Percentiles rank a stretch among this genome's conserved stretches.
Conservation (phyloP, 2,797 vertebrate species). For the Dendrocincla fuliginosa region DNA sequence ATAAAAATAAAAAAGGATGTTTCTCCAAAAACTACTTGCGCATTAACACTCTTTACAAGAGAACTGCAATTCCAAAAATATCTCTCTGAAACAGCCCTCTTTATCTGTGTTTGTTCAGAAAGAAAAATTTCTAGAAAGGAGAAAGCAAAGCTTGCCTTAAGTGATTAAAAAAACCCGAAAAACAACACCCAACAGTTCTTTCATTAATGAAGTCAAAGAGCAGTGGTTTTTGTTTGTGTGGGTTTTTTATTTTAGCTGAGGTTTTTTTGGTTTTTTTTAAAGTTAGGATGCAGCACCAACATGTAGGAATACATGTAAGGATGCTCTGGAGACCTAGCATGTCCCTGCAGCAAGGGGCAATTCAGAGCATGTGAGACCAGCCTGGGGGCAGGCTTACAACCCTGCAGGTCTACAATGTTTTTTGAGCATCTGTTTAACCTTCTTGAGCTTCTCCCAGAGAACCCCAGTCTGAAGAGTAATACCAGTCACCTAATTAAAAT, state of each 20-base stretch:
- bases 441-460: not conserved
- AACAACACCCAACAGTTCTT: not conserved
- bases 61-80: not conserved
- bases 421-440: not conserved
- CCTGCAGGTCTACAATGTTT: not conserved
- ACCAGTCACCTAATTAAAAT: not conserved
- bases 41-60: not conserved
- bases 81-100: not conserved
- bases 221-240: not conserved
- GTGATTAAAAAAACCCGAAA: not conserved
- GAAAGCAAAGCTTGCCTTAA: not conserved
- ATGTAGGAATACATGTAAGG: fast-evolving
- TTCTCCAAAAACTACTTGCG: not conserved
- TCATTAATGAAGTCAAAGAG: not conserved
- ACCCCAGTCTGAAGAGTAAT: not conserved
- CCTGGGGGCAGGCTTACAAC: not conserved
- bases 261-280: not conserved
- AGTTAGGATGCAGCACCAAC: not conserved
- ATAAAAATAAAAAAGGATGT: not conserved
- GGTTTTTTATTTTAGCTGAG: not conserved
- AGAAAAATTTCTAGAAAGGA: not conserved
- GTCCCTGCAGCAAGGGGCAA: fast-evolving
- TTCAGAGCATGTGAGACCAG: not conserved
- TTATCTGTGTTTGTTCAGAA: not conserved
- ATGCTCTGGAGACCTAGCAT: fast-evolving